Conservation (phyloP, 2,888 invertebrate genomes). For the Drosophila monieri region DNA sequence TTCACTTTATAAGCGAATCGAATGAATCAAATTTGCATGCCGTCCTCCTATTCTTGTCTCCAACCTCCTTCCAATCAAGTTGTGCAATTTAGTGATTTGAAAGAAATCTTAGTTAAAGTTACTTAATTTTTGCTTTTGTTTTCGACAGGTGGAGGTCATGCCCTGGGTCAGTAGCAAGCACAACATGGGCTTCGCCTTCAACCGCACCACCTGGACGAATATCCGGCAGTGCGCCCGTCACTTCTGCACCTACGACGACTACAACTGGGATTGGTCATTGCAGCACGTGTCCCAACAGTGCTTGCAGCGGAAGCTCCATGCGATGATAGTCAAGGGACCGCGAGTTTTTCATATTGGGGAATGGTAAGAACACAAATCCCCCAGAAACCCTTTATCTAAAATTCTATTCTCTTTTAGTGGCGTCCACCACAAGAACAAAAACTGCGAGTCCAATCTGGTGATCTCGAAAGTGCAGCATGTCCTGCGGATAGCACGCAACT, state of each 20-base stretch:
- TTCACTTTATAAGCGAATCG: constrained; percentile 22
- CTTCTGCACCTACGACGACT: constrained; percentile 98
- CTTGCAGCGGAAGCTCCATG: constrained; percentile 90
- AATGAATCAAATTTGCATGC: constrained; percentile 59
- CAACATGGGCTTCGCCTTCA: constrained; percentile 99
- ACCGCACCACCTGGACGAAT: constrained; percentile 93
- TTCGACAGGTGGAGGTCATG: constrained; percentile 92
- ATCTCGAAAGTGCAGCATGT: constrained; percentile 93
- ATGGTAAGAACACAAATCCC: constrained; percentile 88
- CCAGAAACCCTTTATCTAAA: background rate
- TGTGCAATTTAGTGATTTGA: constrained; percentile 3
- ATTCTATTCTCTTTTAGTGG: constrained; percentile 87
- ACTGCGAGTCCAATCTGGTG: constrained; percentile 93
- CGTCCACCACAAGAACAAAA: constrained; percentile 96
- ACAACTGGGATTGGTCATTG: constrained; percentile 99
- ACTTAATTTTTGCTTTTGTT: background rate
- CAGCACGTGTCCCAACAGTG: constrained; percentile 95
- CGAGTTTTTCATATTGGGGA: constrained; percentile 99
- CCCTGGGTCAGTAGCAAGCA: constrained; percentile 99
- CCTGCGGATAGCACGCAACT: constrained; percentile 88
- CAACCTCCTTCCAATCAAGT: background rate
- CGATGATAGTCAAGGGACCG: constrained; percentile 96
- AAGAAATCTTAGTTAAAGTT: background rate
- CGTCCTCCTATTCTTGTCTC: background rate
- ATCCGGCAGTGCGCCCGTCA: constrained; percentile 91